Evolutionary conservation across 2,113 vertebrate species (phyloP).

Genomic region (Daubentonia madagascariensis): DNA sequence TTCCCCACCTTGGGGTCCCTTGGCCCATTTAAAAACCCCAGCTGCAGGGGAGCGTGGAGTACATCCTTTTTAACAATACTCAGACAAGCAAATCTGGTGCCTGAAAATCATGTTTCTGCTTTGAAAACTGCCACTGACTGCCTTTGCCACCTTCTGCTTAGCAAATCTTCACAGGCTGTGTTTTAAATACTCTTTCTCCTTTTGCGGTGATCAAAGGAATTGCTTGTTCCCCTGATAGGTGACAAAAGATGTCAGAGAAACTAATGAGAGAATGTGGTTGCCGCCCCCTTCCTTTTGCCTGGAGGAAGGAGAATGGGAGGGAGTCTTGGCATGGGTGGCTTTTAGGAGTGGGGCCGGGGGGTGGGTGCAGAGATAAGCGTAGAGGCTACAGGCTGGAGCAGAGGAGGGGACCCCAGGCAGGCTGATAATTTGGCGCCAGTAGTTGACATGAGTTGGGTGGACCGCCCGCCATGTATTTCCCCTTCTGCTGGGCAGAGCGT

Average conservation of each 20-base stretch:
- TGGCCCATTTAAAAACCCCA: constrained; percentile 23
- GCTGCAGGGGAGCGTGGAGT: constrained; percentile 46
- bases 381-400: neutral
- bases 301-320: constrained; percentile 80
- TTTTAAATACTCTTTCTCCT: constrained; percentile 86
- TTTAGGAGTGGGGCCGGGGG: constrained; percentile 74
- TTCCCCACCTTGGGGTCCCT: constrained; percentile 30
- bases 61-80: constrained; percentile 73
- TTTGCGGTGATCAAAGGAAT: constrained; percentile 88
- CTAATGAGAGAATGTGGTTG: constrained; percentile 81
- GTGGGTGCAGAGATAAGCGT: constrained; percentile 7
- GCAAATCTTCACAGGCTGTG: constrained; percentile 79
- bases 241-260: constrained; percentile 86
- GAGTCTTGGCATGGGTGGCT: constrained; percentile 73
- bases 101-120: constrained; percentile 81
- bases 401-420: neutral
- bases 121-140: constrained; percentile 81
- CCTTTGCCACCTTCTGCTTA: constrained; percentile 81
- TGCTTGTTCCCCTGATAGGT: constrained; percentile 87
- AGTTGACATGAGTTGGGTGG: neutral
- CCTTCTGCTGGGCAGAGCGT: neutral
- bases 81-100: constrained; percentile 80
- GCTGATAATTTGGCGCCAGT: neutral
- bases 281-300: constrained; percentile 80
- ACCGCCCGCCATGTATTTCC: neutral